phyloP scores from a whole-genome alignment of 23 tunicate species.

The Ciona savignyi region DNA sequence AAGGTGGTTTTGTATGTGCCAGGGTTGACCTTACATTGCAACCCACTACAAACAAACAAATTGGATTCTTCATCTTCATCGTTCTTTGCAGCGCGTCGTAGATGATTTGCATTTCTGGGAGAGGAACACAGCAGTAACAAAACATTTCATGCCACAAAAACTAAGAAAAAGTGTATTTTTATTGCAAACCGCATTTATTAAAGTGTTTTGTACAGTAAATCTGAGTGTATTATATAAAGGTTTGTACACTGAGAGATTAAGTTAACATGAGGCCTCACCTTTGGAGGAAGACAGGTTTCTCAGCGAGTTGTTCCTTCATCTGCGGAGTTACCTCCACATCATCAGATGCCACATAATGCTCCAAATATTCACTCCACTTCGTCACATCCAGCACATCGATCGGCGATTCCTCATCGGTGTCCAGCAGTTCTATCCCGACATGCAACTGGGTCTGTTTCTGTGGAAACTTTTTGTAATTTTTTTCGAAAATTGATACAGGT shows the following conservation, averaged over 20 bases:
- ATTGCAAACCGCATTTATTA: constrained; percentile 44
- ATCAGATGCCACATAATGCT: constrained; percentile 43
- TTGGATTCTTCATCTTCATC: constrained; percentile 24
- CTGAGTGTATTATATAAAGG: too few species aligned
- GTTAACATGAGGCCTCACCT: constrained; percentile 21
- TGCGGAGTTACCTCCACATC: constrained; percentile 25
- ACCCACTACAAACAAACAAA: constrained; percentile 22
- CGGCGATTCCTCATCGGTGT: constrained; percentile 38
- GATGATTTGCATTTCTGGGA: constrained; percentile 31
- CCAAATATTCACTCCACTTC: constrained; percentile 81
- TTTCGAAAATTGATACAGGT: neutral
- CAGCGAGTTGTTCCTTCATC: constrained; percentile 26
- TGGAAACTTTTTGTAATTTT: neutral
- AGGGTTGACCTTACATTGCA: constrained; percentile 34
- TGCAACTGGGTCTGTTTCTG: constrained; percentile 60
- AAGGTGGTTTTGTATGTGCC: constrained; percentile 49
- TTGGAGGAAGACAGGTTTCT: constrained; percentile 57
- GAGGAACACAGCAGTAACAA: constrained; percentile 42
- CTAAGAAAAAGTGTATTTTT: constrained; percentile 7
- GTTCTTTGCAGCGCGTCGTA: constrained; percentile 18
- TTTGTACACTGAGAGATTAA: too few species aligned
- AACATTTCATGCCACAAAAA: constrained; percentile 26
- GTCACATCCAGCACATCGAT: constrained; percentile 53
- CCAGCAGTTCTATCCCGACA: constrained; percentile 55
- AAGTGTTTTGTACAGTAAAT: neutral